Percentiles rank a stretch among this genome's conserved stretches.
Evolutionary conservation across 2,888 invertebrate genomes (phyloP).

Genomic region (Pristionchus exspectatus): DNA sequence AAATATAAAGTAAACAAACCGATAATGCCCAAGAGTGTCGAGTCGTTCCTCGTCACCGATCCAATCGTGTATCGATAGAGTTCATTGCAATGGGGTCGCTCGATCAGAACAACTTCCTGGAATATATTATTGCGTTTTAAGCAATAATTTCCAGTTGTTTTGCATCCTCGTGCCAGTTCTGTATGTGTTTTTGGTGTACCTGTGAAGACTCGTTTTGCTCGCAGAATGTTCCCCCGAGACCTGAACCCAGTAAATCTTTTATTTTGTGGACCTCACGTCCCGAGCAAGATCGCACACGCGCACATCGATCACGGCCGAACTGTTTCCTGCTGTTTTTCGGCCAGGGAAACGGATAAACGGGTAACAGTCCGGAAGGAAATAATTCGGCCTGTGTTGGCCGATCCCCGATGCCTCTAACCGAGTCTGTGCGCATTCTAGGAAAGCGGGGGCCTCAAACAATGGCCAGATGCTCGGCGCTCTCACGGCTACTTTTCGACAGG

Average conservation of each 20-base stretch:
- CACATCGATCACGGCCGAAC: not conserved
- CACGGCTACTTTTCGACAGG: not conserved
- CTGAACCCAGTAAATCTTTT: not conserved
- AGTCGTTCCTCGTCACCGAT: constrained; percentile 39
- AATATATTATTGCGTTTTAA: too few relatives aligned
- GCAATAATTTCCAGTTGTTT: too few relatives aligned
- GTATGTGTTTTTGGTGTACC: not conserved
- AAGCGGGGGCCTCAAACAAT: not conserved
- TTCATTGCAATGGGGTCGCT: constrained; percentile 57
- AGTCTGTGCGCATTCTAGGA: not conserved
- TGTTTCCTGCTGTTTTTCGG: not conserved
- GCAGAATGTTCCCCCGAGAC: not conserved
- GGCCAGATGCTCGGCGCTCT: not conserved
- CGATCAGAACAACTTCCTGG: constrained; percentile 63
- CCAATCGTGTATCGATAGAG: constrained; percentile 49
- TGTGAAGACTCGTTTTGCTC: too few relatives aligned
- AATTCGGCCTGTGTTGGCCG: not conserved
- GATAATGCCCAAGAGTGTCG: not conserved
- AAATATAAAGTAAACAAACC: not conserved
- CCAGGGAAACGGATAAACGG: not conserved
- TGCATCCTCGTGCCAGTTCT: not conserved
- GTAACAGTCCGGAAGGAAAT: not conserved
- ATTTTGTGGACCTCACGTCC: not conserved
- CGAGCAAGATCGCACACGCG: not conserved
- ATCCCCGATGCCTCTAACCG: not conserved